A percentile compares a stretch with the other conserved stretches of the same genome.
These are phyloP conservation scores for Megalops atlanticus DNA, from an alignment of 2,113 vertebrate species.

Conservation along the genomic window DNA sequence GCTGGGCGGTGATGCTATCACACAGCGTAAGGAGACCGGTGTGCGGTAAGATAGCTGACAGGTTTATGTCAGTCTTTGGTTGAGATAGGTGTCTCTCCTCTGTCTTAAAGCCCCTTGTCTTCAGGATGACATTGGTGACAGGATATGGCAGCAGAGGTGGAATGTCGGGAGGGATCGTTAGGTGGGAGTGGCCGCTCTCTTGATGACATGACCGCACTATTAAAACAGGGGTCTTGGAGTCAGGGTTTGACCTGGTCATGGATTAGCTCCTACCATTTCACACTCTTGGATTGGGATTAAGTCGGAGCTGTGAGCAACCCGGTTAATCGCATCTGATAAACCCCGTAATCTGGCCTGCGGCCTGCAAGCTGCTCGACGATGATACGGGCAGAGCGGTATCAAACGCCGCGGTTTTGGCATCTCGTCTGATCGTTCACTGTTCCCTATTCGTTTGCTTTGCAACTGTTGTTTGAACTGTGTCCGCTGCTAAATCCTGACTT, in stretches of 20 bases:
- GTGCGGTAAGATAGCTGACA: background rate
- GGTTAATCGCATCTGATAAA: slow-evolving; percentile 7
- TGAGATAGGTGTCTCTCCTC: background rate
- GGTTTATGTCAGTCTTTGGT: background rate
- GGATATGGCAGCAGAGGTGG: too few species aligned
- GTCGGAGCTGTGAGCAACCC: background rate
- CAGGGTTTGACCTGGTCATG: background rate
- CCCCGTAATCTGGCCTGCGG: background rate
- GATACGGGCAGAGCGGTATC: background rate
- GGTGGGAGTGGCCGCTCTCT: too few species aligned
- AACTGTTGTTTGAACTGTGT: too few species aligned
- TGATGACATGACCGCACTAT: background rate
- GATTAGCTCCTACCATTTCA: background rate
- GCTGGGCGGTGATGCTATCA: background rate
- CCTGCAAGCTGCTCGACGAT: background rate
- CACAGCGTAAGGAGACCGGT: background rate
- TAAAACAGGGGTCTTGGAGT: background rate
- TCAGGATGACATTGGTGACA: too few species aligned
- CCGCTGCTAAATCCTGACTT: background rate
- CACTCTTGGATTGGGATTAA: background rate
- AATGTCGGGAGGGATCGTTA: too few species aligned
- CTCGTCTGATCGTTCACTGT: background rate
- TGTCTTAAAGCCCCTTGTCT: background rate
- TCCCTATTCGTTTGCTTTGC: background rate
- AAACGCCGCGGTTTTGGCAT: background rate